Base-by-base conservation (phyloP, 2,888 invertebrate species). In the Drosophila demipolita region DNA sequence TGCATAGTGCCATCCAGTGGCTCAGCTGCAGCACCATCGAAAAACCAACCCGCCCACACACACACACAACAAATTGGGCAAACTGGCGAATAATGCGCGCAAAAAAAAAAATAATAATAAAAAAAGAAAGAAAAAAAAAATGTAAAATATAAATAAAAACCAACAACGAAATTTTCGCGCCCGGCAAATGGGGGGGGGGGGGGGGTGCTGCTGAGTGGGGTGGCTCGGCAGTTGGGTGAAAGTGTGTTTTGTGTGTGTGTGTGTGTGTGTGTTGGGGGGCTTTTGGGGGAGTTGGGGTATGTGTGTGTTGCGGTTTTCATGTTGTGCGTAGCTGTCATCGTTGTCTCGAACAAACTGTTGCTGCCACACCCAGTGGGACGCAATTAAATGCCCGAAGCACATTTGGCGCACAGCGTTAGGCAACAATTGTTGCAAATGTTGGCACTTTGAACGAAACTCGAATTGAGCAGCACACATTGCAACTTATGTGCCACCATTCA, bases 291-390 rank as follows among this genome's bases (percentile, higher is more conserved):
- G 57, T n/a, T 50, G 48, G 66, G 42, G 45, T n/a, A 48, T 71
- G 66, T 72, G 80, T 80, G 73, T 78, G 76, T 68, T 79, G 78
- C 78, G 79, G 78, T 76, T 79, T 72, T 58, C 63, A 48, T 68
- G 66, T 80, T 79, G 76, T 73, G 80, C 78, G 78, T 80, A 75
- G 72, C 66, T 65, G 55, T 60, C 75, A 66, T 15, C 53, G 35
- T 38, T 29, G 38, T 38, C 63, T 61, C 80, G 63, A 53, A 53
- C 88, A 89, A 83, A 89, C 88, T 89, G 90, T 89, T 89, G 83
- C 83, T 88, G 70, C 66, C 32, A 6, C 1, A 23, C 81, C 76
- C 78, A 77, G 62, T 40, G 9, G 82, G 33, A 64, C n/a, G 3
- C 45, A 11, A 23, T 8, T 8, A 23, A 23, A 45, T 45, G 45